Conservation (phyloP, 2,113 vertebrate genomes). For the Eolophus roseicapilla region DNA sequence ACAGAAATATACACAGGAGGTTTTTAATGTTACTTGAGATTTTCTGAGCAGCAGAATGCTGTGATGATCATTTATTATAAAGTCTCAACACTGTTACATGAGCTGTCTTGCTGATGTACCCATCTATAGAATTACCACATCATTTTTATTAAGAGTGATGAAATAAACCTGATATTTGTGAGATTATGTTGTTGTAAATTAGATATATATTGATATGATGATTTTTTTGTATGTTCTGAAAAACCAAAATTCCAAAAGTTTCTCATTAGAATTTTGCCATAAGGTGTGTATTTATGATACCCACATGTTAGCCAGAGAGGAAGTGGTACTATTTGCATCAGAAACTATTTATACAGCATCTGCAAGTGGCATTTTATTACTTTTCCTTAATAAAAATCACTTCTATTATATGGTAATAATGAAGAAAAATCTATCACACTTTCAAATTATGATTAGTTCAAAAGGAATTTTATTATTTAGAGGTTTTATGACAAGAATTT, state of each 20-base stretch:
- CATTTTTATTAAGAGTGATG: neutral
- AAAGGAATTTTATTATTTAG: neutral
- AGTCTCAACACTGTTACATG: too few species aligned
- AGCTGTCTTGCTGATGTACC: neutral
- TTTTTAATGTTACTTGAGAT: neutral
- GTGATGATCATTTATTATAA: neutral
- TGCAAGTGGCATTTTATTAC: neutral
- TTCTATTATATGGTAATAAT: neutral
- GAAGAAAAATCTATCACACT: neutral
- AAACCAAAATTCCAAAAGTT: neutral
- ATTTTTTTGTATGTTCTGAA: neutral
- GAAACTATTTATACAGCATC: neutral
- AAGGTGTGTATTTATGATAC: neutral
- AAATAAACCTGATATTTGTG: neutral
- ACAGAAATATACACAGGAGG: neutral
- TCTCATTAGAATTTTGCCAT: neutral
- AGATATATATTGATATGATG: neutral
- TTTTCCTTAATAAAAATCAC: neutral
- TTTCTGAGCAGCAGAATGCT: neutral
- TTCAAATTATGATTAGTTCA: neutral
- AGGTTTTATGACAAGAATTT: neutral
- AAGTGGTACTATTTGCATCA: neutral
- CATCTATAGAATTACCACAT: neutral
- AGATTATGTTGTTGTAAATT: neutral
- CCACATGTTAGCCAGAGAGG: neutral